Base-by-base conservation (phyloP, 1,140 invertebrate genomes). In the Drosophila repleta region DNA sequence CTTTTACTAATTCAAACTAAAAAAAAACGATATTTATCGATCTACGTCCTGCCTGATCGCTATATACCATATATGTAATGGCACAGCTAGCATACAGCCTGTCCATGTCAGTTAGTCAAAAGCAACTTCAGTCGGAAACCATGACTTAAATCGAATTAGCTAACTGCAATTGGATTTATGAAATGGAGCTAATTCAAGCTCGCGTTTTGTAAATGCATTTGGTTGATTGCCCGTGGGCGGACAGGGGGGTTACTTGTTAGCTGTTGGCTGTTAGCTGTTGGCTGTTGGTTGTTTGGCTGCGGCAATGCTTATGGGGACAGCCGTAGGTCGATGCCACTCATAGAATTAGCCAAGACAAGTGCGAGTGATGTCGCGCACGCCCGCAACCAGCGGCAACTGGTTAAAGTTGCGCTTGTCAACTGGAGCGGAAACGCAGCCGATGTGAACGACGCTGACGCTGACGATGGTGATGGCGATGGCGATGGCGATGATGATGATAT, bases 361-460 rank as follows among this genome's bases (percentile, higher is more conserved):
- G 51, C 64, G 46, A 26, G 52, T 48, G 57, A 60, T 74, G 66
- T 66, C 51, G 53, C 51, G 35, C 52, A 63, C 53, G 79, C 64
- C 64, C 53, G 43, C 67, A 43, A 63, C 13, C 37, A 32, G 51
- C 52, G 46, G 17, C 64, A 73, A 61, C 75, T 63, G 58, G 66
- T 69, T 62, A 60, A 35, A 52, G 32, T 51, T 45, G 18, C 39
- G 13, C 61, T 41, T 58, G 52, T 73, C 66, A 84, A 85, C 76
- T 87, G 74, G 82, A 85, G 82, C 82, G 82, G 82, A 85, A 85
- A 84, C 45, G 37, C 17, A 21, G 39, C 43, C 46, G 51, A 26
- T 26, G 6, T 26, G 24, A 26, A 26, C 24, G 24, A 26, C 24
- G 37, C 17, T 29, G 39, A 48, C 46, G 51, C 32, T 52, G 69